Conservation (phyloP, 2,113 vertebrate genomes). For the Chamaetylas fuelleborni region DNA sequence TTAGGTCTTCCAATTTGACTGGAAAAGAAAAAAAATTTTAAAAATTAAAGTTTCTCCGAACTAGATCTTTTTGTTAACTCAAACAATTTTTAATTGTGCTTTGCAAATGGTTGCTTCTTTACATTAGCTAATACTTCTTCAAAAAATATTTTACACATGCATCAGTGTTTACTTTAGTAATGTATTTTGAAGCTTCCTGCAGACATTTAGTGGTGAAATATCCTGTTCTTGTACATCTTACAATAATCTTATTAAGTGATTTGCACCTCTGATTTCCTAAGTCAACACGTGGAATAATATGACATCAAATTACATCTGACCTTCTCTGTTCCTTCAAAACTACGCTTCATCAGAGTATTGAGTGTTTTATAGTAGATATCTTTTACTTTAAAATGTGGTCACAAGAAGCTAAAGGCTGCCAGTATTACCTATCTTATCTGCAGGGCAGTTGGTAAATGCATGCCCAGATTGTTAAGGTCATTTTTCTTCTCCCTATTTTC, state of each 20-base stretch:
- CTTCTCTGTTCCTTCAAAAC: background rate
- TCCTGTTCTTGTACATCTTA: background rate
- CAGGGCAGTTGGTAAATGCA: background rate
- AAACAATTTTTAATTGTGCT: background rate
- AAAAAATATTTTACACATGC: background rate
- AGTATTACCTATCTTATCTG: background rate
- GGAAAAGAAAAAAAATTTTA: background rate
- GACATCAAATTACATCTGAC: background rate
- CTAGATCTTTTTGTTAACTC: background rate
- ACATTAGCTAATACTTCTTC: background rate
- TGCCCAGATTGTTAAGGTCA: background rate
- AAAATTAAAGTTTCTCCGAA: background rate
- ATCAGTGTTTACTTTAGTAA: background rate
- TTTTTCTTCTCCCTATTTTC: constrained; percentile 18
- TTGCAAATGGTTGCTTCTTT: background rate
- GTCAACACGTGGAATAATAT: background rate
- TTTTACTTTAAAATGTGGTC: background rate
- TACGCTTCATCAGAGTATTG: background rate
- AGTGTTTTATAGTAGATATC: background rate
- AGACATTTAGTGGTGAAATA: background rate
- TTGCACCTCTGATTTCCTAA: background rate
- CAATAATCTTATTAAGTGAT: background rate
- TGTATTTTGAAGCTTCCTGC: background rate
- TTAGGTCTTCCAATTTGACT: background rate
- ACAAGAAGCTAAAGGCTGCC: background rate